Base-by-base conservation (phyloP, 2,113 vertebrate species). In the Apteryx owenii region DNA sequence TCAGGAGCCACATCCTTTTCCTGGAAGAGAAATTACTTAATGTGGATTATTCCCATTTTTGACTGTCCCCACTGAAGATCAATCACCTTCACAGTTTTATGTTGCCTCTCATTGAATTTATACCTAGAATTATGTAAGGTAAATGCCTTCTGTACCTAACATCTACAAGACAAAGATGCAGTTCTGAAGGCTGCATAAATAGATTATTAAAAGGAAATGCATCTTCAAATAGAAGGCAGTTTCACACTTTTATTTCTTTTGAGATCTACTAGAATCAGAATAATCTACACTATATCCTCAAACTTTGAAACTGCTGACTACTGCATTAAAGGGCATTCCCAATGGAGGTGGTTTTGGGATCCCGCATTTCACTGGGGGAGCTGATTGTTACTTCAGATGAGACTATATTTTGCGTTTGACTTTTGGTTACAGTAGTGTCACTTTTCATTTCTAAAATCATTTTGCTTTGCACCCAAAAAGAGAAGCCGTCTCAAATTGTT, bases 1-100 rank as follows among this genome's bases (percentile, higher is more conserved):
- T 99, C 99, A 3, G 99, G 99, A 97, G 98, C 96, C 97, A 99
- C 99, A 23, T 99, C 98, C 79, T 98, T 99, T 95, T 99, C 99
- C 99, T 99, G 97, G 76, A 95, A 97, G 31, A 96, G n/a, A 97
- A 95, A 93, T 81, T 58, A 58, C 16, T 66, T 17, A 14, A 72
- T 96, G 77, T 97, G 31, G 26, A 18, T 86, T 75, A 76, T 80
- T 56, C n/a, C 60, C 38, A 85, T 81, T 94, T 46, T 60, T 40
- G 9, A 15, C 15, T 60, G 25, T 69, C 60, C 72, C 44, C 56
- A 87, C 70, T 50, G 58, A 96, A 73, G 25, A 70, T 13, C 18
- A 72, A 38, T 42, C 42, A 72, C 20, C 48, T 33, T 42, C 22
- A 42, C 5, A n/a, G 26, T 10, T 61, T 31, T 29, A n/a, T 82